Conservation (phyloP, 2,888 invertebrate species). For the Drosophila mimetica region DNA sequence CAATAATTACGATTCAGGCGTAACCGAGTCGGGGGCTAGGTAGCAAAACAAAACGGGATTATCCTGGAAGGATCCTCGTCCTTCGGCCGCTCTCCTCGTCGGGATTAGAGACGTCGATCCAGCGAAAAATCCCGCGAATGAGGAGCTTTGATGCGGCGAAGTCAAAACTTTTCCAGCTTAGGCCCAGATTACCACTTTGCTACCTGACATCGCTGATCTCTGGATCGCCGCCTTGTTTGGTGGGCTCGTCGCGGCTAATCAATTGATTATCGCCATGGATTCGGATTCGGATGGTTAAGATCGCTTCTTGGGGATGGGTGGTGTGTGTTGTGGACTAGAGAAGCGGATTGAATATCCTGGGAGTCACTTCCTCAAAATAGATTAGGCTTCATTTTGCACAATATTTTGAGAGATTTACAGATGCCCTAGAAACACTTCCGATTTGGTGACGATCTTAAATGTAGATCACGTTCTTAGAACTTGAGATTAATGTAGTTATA, state of each 20-base stretch:
- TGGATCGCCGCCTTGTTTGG: slow-evolving; percentile 50
- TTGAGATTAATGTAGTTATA: too few species aligned
- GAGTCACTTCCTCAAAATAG: slow-evolving; percentile 13
- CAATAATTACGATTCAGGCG: slow-evolving; percentile 45
- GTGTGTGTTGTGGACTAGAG: slow-evolving; percentile 15
- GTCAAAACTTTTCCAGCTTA: slow-evolving; percentile 56
- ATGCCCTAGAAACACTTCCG: too few species aligned
- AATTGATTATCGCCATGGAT: slow-evolving; percentile 49
- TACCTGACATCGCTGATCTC: slow-evolving; percentile 14
- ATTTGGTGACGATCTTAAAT: neutral
- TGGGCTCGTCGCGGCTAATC: slow-evolving; percentile 55
- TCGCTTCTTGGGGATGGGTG: slow-evolving; percentile 17
- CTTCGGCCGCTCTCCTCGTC: slow-evolving; percentile 3
- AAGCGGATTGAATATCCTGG: slow-evolving; percentile 6
- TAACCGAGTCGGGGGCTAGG: slow-evolving; percentile 43
- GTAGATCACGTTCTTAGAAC: too few species aligned
- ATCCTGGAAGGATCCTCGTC: slow-evolving; percentile 21
- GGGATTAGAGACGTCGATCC: slow-evolving; percentile 37
- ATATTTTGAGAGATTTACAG: slow-evolving; percentile 14
- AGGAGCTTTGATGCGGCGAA: slow-evolving; percentile 66
- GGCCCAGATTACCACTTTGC: slow-evolving; percentile 25
- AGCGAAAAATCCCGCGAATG: slow-evolving; percentile 37
- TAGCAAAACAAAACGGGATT: slow-evolving; percentile 41
- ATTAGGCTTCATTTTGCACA: slow-evolving; percentile 28
- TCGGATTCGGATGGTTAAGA: neutral